Percentiles rank a stretch among this genome's conserved stretches.
Evolutionary conservation across 1,140 invertebrate genomes (phyloP).

Genomic region (Achroia grisella): DNA sequence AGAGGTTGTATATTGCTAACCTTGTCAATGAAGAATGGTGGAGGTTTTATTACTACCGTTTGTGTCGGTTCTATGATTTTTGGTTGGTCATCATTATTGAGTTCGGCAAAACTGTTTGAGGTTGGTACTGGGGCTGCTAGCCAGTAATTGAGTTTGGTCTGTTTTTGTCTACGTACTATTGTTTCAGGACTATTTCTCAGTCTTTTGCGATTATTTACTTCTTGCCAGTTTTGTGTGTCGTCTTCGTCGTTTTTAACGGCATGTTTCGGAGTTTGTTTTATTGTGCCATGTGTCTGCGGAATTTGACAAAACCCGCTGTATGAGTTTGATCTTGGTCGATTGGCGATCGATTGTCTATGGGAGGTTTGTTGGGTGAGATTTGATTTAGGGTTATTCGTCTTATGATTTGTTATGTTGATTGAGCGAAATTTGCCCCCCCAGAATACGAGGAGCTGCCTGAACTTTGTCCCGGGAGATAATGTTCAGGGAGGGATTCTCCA

Average conservation of each 20-base stretch:
- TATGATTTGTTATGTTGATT: too few species aligned
- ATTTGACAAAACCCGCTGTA: not conserved
- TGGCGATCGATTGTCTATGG: conserved; percentile 2
- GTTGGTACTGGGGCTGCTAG: not conserved
- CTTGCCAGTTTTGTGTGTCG: not conserved
- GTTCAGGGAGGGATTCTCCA: conserved; percentile 12
- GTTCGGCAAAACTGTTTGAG: not conserved
- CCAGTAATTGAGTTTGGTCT: conserved; percentile 6
- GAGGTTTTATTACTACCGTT: not conserved
- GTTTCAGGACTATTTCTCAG: not conserved
- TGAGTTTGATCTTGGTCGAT: conserved; percentile 5
- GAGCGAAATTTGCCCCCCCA: not conserved
- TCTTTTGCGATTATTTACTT: not conserved
- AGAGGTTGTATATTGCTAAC: conserved; percentile 1
- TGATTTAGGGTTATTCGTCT: not conserved
- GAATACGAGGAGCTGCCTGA: conserved; percentile 1
- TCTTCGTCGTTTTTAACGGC: not conserved
- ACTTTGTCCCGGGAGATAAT: not conserved
- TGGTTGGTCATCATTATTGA: not conserved
- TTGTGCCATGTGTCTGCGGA: too few species aligned
- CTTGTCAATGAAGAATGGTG: conserved; percentile 1
- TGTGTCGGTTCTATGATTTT: not conserved
- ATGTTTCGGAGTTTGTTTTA: too few species aligned
- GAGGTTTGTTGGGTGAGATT: conserved; percentile 3
- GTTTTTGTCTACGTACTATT: not conserved